Percentiles rank a stretch among this genome's conserved stretches.
phyloP scores from a whole-genome alignment of 2,888 invertebrate species.

The Yponomeuta sedellus region DNA sequence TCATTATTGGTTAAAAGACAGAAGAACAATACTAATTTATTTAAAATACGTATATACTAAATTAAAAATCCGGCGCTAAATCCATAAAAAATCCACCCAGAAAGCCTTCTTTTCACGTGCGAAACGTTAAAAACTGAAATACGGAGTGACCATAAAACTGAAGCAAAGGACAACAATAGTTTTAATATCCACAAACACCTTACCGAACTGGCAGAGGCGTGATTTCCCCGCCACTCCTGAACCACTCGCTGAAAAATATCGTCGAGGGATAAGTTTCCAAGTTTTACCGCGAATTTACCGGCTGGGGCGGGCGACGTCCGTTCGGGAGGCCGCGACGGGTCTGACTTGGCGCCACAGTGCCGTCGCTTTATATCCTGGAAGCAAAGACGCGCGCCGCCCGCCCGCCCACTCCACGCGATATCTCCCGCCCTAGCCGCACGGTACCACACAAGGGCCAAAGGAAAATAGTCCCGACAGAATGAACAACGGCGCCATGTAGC shows the following conservation, averaged over 20 bases:
- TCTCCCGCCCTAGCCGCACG: neutral
- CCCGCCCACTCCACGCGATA: neutral
- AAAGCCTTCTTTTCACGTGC: constrained; percentile 1
- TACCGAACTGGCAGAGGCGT: constrained; percentile 7
- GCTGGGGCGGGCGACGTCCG: constrained; percentile 29
- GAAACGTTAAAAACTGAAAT: neutral
- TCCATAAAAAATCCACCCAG: neutral
- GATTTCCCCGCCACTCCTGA: neutral
- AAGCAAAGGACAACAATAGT: constrained; percentile 4
- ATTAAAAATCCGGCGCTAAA: neutral
- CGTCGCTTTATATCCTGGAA: constrained; percentile 51
- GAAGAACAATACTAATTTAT: no score
- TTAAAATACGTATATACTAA: no score
- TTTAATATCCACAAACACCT: neutral
- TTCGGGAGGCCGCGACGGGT: constrained; percentile 46
- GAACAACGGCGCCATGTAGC: constrained; percentile 23
- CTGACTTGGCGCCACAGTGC: constrained; percentile 41
- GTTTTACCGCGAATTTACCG: constrained; percentile 10
- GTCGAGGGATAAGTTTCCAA: constrained; percentile 1
- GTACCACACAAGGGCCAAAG: constrained; percentile 10
- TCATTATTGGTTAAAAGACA: no score
- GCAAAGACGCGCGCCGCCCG: neutral
- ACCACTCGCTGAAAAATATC: neutral
- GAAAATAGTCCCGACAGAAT: constrained; percentile 20
- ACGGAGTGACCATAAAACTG: neutral